These are phyloP conservation scores for Pseudomugil gertrudae DNA, from an alignment of 2,797 vertebrate species.

Conservation along the genomic window DNA sequence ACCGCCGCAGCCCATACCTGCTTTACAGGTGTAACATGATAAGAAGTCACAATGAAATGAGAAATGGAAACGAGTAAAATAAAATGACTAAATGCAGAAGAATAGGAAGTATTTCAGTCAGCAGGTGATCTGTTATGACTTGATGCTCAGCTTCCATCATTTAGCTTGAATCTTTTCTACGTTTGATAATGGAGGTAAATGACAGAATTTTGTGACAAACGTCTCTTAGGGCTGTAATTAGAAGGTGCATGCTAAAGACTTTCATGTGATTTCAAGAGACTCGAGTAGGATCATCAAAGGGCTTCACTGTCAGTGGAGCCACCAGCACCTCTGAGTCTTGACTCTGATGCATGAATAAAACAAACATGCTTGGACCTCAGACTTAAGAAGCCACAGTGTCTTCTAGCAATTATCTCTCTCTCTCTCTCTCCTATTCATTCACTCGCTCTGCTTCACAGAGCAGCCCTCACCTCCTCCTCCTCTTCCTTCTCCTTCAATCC, in stretches of 20 bases:
- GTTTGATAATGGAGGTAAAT: background rate
- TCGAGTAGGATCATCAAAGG: slow-evolving; percentile 24
- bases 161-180: background rate
- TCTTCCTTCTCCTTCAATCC: slow-evolving; percentile 33
- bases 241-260: slow-evolving; percentile 10
- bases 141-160: background rate
- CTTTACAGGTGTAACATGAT: too few relatives aligned
- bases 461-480: slow-evolving; percentile 25
- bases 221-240: background rate
- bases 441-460: slow-evolving; percentile 39
- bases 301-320: slow-evolving; percentile 29
- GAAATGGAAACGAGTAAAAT: too few relatives aligned
- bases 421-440: slow-evolving; percentile 23
- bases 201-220: background rate
- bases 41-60: background rate
- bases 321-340: slow-evolving; percentile 54
- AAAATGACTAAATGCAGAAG: too few relatives aligned
- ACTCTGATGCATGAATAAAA: slow-evolving; percentile 46
- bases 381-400: slow-evolving; percentile 28
- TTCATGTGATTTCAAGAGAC: slow-evolving; percentile 39
- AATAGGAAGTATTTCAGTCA: too few relatives aligned
- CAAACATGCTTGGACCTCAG: background rate
- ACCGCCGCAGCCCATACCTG: too few relatives aligned
- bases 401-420: slow-evolving; percentile 6
- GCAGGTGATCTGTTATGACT: too few relatives aligned